Evolutionary conservation across 1,140 invertebrate species (phyloP).

Genomic region (Varroa destructor): DNA sequence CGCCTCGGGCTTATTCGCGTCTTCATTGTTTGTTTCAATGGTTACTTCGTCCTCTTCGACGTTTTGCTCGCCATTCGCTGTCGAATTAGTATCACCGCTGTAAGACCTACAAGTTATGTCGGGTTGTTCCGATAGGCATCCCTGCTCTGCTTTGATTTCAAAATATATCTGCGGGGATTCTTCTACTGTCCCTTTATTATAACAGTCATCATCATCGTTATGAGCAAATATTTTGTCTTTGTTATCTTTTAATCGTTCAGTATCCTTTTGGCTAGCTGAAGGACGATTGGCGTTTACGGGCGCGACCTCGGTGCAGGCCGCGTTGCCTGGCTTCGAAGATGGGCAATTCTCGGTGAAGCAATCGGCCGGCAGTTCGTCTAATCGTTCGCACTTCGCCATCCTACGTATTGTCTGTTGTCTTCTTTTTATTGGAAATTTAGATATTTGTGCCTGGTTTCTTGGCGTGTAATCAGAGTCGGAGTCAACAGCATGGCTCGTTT

Average conservation of each 20-base stretch:
- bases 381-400: not conserved
- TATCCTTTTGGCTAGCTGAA: not conserved
- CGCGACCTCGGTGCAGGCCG: not conserved
- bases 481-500: not conserved
- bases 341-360: not conserved
- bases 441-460: not conserved
- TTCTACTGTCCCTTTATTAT: too few relatives aligned
- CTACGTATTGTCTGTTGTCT: too few relatives aligned
- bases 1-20: too few relatives aligned
- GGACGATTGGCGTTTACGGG: not conserved
- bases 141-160: too few relatives aligned
- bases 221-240: not conserved
- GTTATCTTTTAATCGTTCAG: not conserved
- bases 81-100: too few relatives aligned
- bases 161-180: too few relatives aligned
- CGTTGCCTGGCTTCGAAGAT: not conserved
- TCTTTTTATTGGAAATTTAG: not conserved
- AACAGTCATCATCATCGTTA: too few relatives aligned
- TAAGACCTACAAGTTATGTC: too few relatives aligned
- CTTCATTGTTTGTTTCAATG: too few relatives aligned
- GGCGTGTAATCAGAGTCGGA: conserved; percentile 17
- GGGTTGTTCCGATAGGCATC: too few relatives aligned
- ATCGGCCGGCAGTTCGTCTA: not conserved
- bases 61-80: too few relatives aligned
- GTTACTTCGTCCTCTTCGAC: too few relatives aligned